Evolutionary conservation across 35 echinoderm and acorn worm genomes (phyloP), one percentile per base, ranked within the genome.

Genomic region (Diadema setosum): DNA sequence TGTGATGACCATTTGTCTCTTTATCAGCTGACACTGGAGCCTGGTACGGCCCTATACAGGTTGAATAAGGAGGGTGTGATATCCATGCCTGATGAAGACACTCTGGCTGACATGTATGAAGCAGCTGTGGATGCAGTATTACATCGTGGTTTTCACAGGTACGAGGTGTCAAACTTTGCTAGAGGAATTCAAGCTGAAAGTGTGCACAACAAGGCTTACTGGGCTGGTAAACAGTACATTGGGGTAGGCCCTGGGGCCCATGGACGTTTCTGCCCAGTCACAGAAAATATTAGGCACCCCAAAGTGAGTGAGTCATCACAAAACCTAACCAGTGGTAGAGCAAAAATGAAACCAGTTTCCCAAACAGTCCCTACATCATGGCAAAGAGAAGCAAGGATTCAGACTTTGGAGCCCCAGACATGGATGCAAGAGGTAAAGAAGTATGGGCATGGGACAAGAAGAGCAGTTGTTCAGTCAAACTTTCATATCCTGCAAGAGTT

Each of bases 161-260:
- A 98, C 81, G 96, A 94, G 75, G 92, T 98, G 64, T 94, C 96
- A 40, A 98, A 94, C 42, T 98, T 98, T 94, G 85, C 89, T 1
- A 88, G 73, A 30, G 41, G 70, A 18, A 70, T 42, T 16, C 23
- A 25, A 55, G 85, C 85, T 0, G 89, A 85, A 70, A 86, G 89
- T 57, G 32, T 29, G 4, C 96, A 98, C 63, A 94, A 94, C 75
- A 46, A 92, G 36, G 56, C 92, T 2, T 98, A 98, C 43, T 98
- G 96, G 96, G 67, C 33, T n/a, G 96, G 92, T 50, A 86, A 45
- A 46, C 92, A 98, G 56, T 98, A 98, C 39, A 86, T 98, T 24
- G 96, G 96, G 9, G 78, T 98, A 33, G 96, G 96, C 37, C 96
- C 96, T 56, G 96, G 92, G 45, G 91, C 89, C 33, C 96, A 98